Evolutionary conservation across 1,140 invertebrate genomes (phyloP), one percentile per base, ranked within the genome.

Genomic region (Oryzaephilus surinamensis): DNA sequence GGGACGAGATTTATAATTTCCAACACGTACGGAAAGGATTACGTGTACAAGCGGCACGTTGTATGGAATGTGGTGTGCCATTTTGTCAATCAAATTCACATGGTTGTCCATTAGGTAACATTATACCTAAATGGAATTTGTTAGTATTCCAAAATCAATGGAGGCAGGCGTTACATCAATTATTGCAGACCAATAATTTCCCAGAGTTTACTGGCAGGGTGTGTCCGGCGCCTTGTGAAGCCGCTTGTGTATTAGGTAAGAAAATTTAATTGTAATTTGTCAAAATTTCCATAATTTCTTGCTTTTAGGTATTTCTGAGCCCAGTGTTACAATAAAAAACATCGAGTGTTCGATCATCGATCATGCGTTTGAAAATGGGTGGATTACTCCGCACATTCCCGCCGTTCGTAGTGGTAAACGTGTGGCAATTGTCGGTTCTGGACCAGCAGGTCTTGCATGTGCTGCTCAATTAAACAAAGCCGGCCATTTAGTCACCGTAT

Each of bases 41-140:
- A 7, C 73, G 82, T 30, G 74, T 83, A 1, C 95, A 99, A 66
- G 93, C 95, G 7, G 93, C 95, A 0, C 74, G 94, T 8, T 99
- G 96, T 64, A 99, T 99, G 96, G 95, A 99, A 52, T 99, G 96
- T 66, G 96, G 96, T 15, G 92, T 99, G 15, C 96, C 96, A 6
- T 99, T 99, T 67, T 99, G 96, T 62, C 95, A 99, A 67, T 92
- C 88, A 19, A 83, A 85, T 49, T 62, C 56, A 5, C 86, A 97
- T 58, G 95, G 94, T 31, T 98, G 96, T 66, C 95, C 96, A 2
- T 72, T 99, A 10, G 93, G 92, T 27, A 99, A 99, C 61, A 95
- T 99, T 39, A 97, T 99, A 57, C 96, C 96, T 14, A 97, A 97
- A 68, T 99, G 93, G 91, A 99, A 99, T 65, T 89, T 97, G 63